Conservation (phyloP, 1,140 invertebrate genomes). For the Leptestheria dahalacensis region DNA sequence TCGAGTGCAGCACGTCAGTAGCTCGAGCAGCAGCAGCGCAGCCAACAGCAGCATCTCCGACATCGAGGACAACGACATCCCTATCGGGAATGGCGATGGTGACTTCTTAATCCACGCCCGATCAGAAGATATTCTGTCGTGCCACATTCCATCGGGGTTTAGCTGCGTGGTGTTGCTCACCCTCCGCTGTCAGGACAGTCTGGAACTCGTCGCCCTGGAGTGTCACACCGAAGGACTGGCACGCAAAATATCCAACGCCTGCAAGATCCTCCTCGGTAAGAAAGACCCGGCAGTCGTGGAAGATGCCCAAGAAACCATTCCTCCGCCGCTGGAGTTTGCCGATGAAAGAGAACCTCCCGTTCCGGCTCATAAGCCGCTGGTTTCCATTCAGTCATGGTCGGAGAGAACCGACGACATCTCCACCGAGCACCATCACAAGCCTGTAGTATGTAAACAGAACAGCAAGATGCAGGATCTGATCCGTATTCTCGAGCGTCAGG, state of each 20-base stretch:
- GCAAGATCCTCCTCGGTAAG: no score
- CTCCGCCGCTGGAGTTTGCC: not conserved
- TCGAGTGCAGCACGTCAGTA: not conserved
- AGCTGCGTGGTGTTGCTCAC: not conserved
- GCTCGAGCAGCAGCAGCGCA: not conserved
- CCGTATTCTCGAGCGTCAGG: not conserved
- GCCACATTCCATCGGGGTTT: not conserved
- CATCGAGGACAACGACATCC: not conserved
- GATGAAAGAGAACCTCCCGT: not conserved
- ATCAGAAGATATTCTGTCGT: not conserved
- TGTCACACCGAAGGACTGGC: not conserved
- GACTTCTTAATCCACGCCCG: not conserved
- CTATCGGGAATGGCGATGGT: not conserved
- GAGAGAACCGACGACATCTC: not conserved
- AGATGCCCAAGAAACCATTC: not conserved
- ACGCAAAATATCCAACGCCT: not conserved
- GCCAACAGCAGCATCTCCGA: conserved; percentile 8
- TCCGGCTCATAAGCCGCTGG: not conserved
- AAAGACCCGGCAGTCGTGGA: no score
- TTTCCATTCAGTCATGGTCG: conserved; percentile 9
- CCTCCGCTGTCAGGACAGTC: not conserved
- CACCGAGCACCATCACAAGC: not conserved
- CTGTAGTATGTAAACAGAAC: no score
- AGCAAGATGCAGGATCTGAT: not conserved
- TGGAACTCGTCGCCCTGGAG: conserved; percentile 1